Evolutionary conservation across 2,113 vertebrate genomes (phyloP), one percentile per base, ranked within the genome.

Genomic region (Clupea harengus): DNA sequence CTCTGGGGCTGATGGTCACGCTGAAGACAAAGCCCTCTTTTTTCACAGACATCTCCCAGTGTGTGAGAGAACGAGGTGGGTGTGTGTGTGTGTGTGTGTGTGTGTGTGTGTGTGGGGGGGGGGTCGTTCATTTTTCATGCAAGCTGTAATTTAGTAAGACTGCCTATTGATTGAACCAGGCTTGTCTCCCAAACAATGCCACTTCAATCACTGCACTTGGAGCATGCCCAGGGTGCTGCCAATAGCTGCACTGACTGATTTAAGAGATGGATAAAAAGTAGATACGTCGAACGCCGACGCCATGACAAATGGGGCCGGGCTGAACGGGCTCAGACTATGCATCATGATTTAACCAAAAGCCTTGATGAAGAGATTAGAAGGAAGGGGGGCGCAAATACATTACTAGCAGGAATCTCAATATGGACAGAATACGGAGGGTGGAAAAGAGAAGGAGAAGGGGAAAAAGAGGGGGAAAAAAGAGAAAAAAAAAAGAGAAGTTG

Each of bases 311-410:
- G 94, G 96, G 93, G 90, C 93, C 93, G 93, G 94, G 95, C 93
- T 93, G 96, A 95, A 95, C 95, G 95, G 93, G 93, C 94, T 94
- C 94, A 95, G 96, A 96, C 95, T 91, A 89, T 92, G 90, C 95
- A 97, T 97, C 96, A 97, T 95, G 96, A 96, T 95, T 97, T 96
- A 96, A 98, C 93, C 93, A 95, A 95, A 96, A 96, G 95, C 91
- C 93, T 93, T 94, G 92, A 90, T 88, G 91, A 95, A 92, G 92
- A 96, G 93, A 93, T 95, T 95, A 93, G 94, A 93, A 94, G 92
- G 94, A 93, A 94, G 92, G 91, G 94, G 39, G 92, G 90, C 90
- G 94, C 94, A 92, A 89, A 88, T 92, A 92, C 91, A 94, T 93
- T 93, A 93, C 92, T 94, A 93, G 92, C 90, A 92, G 92, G 94